A percentile compares a stretch with the other conserved stretches of the same genome.
Conservation (phyloP, 2,113 vertebrate genomes). For the Equus przewalskii region DNA sequence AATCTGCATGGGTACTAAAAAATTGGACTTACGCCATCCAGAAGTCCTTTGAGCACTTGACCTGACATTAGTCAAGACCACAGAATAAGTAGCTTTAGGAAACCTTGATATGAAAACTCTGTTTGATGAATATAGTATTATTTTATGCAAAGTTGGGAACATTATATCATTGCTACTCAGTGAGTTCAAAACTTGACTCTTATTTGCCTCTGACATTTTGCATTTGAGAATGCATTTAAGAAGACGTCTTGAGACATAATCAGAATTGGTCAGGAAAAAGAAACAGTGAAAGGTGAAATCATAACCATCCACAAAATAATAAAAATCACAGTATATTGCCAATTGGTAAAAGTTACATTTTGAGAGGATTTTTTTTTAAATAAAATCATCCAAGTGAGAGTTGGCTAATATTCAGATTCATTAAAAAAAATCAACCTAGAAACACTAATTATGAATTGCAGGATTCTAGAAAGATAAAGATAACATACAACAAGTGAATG, state of each 20-base stretch:
- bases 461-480: constrained; percentile 26
- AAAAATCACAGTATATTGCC: not conserved
- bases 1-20: not conserved
- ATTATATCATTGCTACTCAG: not conserved
- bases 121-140: not conserved
- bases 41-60: not conserved
- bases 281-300: not conserved
- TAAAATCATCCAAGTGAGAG: not conserved
- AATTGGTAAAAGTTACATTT: not conserved
- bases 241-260: not conserved
- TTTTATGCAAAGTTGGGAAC: not conserved
- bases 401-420: not conserved
- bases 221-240: not conserved
- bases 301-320: not conserved
- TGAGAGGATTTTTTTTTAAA: not conserved
- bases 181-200: not conserved
- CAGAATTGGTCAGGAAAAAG: not conserved
- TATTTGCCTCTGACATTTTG: not conserved
- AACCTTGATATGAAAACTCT: not conserved
- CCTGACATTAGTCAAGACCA: not conserved
- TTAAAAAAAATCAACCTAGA: not conserved
- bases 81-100: not conserved
- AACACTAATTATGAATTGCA: constrained; percentile 5
- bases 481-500: constrained; percentile 20
- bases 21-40: not conserved